Conservation (phyloP, 1,140 invertebrate genomes). For the Caenorhabditis inopinata region DNA sequence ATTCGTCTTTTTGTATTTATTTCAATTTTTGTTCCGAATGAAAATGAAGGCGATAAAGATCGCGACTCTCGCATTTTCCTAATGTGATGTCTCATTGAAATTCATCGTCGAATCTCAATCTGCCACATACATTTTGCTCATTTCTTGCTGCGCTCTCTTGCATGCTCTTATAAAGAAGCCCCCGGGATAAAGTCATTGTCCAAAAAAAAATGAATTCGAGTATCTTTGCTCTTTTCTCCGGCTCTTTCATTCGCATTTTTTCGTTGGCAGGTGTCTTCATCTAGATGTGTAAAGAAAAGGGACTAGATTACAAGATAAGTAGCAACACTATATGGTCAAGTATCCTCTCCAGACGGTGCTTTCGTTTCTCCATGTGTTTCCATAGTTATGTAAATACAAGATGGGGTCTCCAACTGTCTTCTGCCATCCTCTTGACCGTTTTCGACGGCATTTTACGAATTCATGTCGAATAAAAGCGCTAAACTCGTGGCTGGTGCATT, state of each 20-base stretch:
- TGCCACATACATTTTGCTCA: not conserved
- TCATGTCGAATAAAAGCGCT: too few species aligned
- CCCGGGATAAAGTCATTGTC: too few species aligned
- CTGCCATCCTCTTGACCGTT: not conserved
- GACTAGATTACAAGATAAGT: slow-evolving; percentile 31
- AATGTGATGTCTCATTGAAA: slow-evolving; percentile 24
- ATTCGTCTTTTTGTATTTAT: not conserved
- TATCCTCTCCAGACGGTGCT: not conserved
- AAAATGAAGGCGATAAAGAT: not conserved
- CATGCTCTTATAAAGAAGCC: too few species aligned
- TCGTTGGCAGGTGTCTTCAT: slow-evolving; percentile 6
- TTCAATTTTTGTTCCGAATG: not conserved
- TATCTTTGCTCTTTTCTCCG: too few species aligned
- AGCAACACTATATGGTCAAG: slow-evolving; percentile 31
- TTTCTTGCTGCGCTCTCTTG: not conserved
- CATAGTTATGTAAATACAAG: slow-evolving; percentile 33
- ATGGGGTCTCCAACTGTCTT: not conserved
- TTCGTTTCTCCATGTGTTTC: slow-evolving; percentile 11
- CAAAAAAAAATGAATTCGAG: too few species aligned
- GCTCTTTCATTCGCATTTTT: too few species aligned
- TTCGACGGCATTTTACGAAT: too few species aligned
- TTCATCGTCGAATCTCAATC: slow-evolving; percentile 21
- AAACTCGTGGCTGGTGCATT: too few species aligned
- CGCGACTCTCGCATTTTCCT: not conserved
- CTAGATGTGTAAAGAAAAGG: not conserved